Evolutionary conservation across 2,888 invertebrate genomes (phyloP), one percentile per base, ranked within the genome.

Genomic region (Apomyelois bistriatella): DNA sequence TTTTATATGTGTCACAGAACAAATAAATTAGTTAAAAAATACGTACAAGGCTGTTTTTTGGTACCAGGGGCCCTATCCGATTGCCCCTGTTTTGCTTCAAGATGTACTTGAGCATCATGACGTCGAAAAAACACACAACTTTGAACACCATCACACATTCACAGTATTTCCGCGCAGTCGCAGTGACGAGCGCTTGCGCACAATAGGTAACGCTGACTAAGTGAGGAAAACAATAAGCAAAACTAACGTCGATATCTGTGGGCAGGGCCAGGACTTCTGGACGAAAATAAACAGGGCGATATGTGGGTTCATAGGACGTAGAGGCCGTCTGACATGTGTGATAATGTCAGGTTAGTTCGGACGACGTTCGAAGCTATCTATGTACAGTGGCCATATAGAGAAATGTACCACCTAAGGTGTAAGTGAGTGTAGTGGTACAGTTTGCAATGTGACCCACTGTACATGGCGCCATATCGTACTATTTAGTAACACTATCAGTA

Each of bases 141-240:
- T 68, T 64, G 58, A 71, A 64, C 69, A 77, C 66, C 79, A 82
- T 84, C 65, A 79, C 81, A 79, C 62, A 54, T 2, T 22, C 22
- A 22, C 22, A 22, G 5, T 22, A 30, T 13, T 30, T 7, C 17
- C 22, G 22, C 16, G 17, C 38, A 22, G 6, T 48, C 50, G 22
- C 42, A 22, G 22, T 22, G 36, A 37, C 48, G 28, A 12, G 28
- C 38, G 16, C 15, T 1, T 9, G 15, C 16, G 15, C 16, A 15
- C 9, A 3, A 16, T 16, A 1, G 9, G 16, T 12, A 16, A 8
- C 9, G 6, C 9, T 22, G 43, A 52, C 43, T 52, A 30, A 83
- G 85, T 69, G 60, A 87, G 87, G 87, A 86, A 87, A 87, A 88
- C 15, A 75, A 75, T 76, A 74, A 68, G 60, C 73, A 5, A 70